Evolutionary conservation across 1,140 invertebrate species (phyloP), one percentile per base, ranked within the genome.

Genomic region (Rhopalosiphum padi): DNA sequence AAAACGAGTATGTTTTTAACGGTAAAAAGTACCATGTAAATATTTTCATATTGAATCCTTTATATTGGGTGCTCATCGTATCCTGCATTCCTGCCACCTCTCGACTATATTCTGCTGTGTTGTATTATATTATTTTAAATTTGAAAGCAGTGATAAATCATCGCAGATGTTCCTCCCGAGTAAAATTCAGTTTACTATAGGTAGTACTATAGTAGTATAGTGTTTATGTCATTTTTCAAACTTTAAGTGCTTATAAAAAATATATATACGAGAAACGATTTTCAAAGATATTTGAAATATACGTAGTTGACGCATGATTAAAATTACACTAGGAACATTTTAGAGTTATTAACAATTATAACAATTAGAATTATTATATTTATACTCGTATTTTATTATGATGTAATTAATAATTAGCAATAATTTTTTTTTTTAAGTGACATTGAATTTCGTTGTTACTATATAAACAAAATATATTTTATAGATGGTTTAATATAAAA

Each of bases 31-130:
- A 77, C 60, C 18, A 77, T n/a, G 60, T n/a, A n/a, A n/a, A 77
- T 77, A 77, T 77, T n/a, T 77, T 77, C n/a, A 77, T n/a, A 77
- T n/a, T n/a, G 60, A 77, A n/a, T 77, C 60, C 60, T 68, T 68
- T 68, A 68, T 68, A 68, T 18, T n/a, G 30, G 55, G 30, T n/a
- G 30, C 3, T 68, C 30, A 4, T 30, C 30, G 30, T 0, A n/a
- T 18, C 60, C n/a, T 41, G 41, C 41, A 41, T 41, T 41, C 41
- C 41, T 77, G 30, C n/a, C n/a, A 77, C n/a, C 15, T 77, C 30
- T 15, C 15, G 30, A 15, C 30, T n/a, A 77, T 35, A 77, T 77
- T 77, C 15, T 18, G 60, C 15, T 77, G 60, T 77, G 60, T 35
- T 77, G n/a, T 77, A 15, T n/a, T n/a, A n/a, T 77, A 77, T 77